These are phyloP conservation scores for Heliopora coerulea DNA, from an alignment of 92 coral and sea anemone species.

Conservation along the genomic window DNA sequence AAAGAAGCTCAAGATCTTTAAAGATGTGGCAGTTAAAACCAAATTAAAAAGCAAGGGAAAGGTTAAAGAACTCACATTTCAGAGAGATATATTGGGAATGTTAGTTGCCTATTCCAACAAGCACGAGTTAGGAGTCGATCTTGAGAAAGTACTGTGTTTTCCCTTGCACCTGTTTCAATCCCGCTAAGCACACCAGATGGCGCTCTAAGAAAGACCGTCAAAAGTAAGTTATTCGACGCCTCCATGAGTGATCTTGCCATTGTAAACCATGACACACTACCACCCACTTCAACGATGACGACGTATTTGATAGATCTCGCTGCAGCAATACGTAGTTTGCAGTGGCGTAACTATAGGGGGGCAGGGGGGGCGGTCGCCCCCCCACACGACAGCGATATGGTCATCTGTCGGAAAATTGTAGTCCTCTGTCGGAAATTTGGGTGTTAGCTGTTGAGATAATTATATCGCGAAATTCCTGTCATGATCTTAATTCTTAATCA, in stretches of 20 bases:
- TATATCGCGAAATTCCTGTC: no score
- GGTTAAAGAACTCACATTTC: conserved; percentile 40
- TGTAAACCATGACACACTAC: conserved; percentile 3
- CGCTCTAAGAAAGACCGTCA: conserved; percentile 36
- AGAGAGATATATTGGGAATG: conserved; percentile 40
- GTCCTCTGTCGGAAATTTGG: no score
- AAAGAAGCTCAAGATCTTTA: conserved; percentile 1
- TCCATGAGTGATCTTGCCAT: conserved; percentile 11
- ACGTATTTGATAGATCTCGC: conserved; percentile 8
- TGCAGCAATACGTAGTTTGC: conserved; percentile 11
- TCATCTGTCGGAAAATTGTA: no score
- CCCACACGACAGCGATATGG: no score
- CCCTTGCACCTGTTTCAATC: conserved; percentile 45
- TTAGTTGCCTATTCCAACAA: conserved; percentile 40
- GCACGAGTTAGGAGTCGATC: conserved; percentile 33
- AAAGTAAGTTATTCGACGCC: conserved; percentile 13
- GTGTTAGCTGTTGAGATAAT: no score
- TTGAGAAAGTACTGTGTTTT: conserved; percentile 15
- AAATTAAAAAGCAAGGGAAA: conserved; percentile 1
- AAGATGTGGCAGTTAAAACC: background rate
- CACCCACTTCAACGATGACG: background rate
- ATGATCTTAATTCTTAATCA: no score
- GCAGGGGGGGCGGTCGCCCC: no score
- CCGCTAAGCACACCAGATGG: conserved; percentile 38
- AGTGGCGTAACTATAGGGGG: no score